These are phyloP conservation scores for Plutomurus gul DNA, from an alignment of 1,140 invertebrate species.

Conservation along the genomic window DNA sequence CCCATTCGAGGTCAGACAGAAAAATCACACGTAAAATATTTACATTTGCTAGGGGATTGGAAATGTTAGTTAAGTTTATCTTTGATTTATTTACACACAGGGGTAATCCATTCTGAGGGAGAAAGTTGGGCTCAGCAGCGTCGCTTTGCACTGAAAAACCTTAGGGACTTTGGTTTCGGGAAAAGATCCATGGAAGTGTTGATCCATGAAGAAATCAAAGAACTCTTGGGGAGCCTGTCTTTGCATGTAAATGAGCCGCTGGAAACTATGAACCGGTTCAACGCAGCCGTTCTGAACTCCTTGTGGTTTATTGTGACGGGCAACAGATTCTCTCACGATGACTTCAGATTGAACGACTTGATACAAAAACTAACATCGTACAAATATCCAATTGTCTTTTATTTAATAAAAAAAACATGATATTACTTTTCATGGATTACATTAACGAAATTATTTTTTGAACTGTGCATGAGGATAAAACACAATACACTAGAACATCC, in stretches of 20 bases:
- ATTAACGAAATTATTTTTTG: not conserved
- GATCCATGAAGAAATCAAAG: not conserved
- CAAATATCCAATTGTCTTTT: not conserved
- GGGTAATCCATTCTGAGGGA: slow-evolving; percentile 4
- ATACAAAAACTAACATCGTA: not conserved
- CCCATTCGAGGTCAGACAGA: not conserved
- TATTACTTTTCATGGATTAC: too few species aligned
- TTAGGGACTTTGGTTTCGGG: slow-evolving; percentile 23
- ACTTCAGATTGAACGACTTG: not conserved
- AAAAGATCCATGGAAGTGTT: slow-evolving; percentile 27
- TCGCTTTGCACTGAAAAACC: not conserved
- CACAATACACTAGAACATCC: not conserved
- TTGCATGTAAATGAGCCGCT: not conserved
- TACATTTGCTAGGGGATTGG: not conserved
- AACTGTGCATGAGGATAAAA: not conserved
- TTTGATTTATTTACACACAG: not conserved
- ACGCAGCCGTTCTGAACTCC: slow-evolving; percentile 21
- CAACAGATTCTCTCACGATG: not conserved
- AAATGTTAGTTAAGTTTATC: not conserved
- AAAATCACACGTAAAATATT: too few species aligned
- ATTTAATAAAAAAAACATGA: too few species aligned
- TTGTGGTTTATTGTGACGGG: slow-evolving; percentile 21
- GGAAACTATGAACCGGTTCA: slow-evolving; percentile 5
- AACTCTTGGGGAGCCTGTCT: not conserved
- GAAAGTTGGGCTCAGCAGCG: slow-evolving; percentile 3